These are phyloP conservation scores for Syrrhaptes paradoxus DNA, from an alignment of 2,113 vertebrate genomes.

Conservation along the genomic window DNA sequence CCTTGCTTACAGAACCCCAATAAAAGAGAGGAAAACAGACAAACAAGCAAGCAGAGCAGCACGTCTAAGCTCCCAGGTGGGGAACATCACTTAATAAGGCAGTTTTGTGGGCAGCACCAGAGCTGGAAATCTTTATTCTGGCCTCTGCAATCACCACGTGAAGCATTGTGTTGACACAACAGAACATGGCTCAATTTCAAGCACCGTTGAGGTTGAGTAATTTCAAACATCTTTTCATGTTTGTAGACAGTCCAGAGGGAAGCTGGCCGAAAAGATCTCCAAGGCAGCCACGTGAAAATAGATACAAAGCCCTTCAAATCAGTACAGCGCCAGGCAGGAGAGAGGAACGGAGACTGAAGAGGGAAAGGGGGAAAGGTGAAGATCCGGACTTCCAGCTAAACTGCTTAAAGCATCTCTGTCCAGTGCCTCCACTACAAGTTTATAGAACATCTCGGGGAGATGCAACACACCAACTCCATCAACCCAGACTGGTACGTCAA, in stretches of 20 bases:
- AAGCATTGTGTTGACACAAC: conserved; percentile 46
- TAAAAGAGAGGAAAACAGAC: background rate
- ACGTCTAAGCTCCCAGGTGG: background rate
- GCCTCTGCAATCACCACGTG: conserved; percentile 1
- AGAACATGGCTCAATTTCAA: conserved; percentile 61
- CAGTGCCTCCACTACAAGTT: background rate
- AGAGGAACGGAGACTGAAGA: background rate
- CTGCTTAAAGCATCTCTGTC: background rate
- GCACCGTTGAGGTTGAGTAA: conserved; percentile 21
- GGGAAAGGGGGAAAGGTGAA: conserved; percentile 6
- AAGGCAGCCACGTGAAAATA: conserved; percentile 5
- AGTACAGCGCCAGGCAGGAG: background rate
- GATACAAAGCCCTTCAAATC: background rate
- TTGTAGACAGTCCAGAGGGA: conserved; percentile 49
- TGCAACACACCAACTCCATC: background rate
- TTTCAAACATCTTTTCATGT: conserved; percentile 66
- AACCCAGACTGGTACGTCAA: background rate
- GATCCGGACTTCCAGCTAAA: background rate
- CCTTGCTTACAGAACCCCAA: background rate
- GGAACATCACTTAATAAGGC: background rate
- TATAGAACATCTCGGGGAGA: background rate
- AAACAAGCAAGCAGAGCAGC: background rate
- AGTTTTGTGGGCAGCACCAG: conserved; percentile 22
- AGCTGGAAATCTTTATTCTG: background rate
- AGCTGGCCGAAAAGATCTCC: background rate